Base-by-base conservation (phyloP, 2,888 invertebrate species). In the Ypsolopha sequella region DNA sequence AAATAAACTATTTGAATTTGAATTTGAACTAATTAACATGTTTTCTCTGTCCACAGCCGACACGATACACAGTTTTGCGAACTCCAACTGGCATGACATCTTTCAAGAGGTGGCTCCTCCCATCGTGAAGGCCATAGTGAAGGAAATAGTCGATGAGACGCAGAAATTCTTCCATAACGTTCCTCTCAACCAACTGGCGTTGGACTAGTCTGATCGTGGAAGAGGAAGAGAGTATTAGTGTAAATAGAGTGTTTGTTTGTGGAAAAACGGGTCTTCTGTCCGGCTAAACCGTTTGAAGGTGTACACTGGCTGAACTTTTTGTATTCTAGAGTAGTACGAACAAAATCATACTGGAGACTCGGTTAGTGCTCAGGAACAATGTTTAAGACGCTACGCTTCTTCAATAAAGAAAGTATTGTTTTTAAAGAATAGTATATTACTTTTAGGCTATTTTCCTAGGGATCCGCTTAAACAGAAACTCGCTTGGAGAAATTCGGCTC, bases 51-150 rank as follows among this genome's bases (percentile, higher is more conserved):
- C 24, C 24, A 24, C 67, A 85, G 85, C 82, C 39, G 67, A 78
- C 11, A 55, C 70, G 0, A 60, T 84, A 34, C 76, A 72, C 51
- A 36, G 62, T 33, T 77, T 79, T 53, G 82, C 84, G 0, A 85
- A 85, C 60, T 51, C 53, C 44, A 76, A 75, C 60, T 85, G 85
- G 84, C 64, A 61, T 7, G 77, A 72, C 6, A 81, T 86, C 56
- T 80, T 78, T 71, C 57, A 71, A 7, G 85, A 84, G 55, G 72
- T 84, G 53, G 75, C 82, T 33, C 82, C 84, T 0, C 86, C 86
- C 0, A 76, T 86, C 44, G 73, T 82, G 6, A 64, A 69, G 44
- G 74, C 66, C 6, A 70, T 81, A 48, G 74, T 81, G 10, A 54
- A 58, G 1, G 61, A 62, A 39, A 69, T 84, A 45, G 63, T 81